Evolutionary conservation across 2,888 invertebrate species (phyloP).

Genomic region (Caenorhabditis macrosperma): DNA sequence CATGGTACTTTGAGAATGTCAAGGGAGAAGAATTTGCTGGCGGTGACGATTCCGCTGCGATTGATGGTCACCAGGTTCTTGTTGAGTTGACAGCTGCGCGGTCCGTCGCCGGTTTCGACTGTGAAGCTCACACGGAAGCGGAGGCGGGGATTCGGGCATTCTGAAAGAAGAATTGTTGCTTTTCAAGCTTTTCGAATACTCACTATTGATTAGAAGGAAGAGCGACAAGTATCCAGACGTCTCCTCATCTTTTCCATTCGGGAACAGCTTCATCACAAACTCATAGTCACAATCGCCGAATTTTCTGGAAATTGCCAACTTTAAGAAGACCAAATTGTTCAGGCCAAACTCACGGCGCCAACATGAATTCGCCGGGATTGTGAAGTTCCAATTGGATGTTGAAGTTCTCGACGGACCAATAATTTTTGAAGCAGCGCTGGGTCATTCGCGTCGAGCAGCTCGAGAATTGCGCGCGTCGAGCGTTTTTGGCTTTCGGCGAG

Average conservation of each 20-base stretch:
- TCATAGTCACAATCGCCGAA: conserved; percentile 68
- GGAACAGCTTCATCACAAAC: conserved; percentile 71
- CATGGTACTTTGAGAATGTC: conserved; percentile 62
- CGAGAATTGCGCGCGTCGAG: too few species aligned
- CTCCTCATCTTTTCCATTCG: conserved; percentile 73
- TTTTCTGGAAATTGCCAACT: conserved; percentile 20
- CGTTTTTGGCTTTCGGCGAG: neutral
- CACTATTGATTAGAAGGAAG: conserved; percentile 69
- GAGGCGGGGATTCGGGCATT: conserved; percentile 66
- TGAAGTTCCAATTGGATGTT: conserved; percentile 62
- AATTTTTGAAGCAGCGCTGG: conserved; percentile 36
- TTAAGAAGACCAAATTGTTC: neutral
- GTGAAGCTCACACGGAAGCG: conserved; percentile 72
- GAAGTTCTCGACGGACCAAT: conserved; percentile 64
- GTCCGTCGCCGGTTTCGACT: conserved; percentile 72
- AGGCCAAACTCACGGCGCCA: conserved; percentile 54
- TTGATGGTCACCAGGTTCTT: conserved; percentile 73
- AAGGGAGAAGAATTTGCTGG: conserved; percentile 71
- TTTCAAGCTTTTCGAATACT: conserved; percentile 6
- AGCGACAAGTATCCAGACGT: conserved; percentile 70
- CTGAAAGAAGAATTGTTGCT: conserved; percentile 22
- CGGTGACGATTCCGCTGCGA: conserved; percentile 73
- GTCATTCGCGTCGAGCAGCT: conserved; percentile 25
- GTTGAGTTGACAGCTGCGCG: conserved; percentile 71
- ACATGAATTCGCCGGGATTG: conserved; percentile 51